A percentile compares a stretch with the other conserved stretches of the same genome.
Evolutionary conservation across 2,888 invertebrate species (phyloP).

Genomic region (Drosophila multiciliata): DNA sequence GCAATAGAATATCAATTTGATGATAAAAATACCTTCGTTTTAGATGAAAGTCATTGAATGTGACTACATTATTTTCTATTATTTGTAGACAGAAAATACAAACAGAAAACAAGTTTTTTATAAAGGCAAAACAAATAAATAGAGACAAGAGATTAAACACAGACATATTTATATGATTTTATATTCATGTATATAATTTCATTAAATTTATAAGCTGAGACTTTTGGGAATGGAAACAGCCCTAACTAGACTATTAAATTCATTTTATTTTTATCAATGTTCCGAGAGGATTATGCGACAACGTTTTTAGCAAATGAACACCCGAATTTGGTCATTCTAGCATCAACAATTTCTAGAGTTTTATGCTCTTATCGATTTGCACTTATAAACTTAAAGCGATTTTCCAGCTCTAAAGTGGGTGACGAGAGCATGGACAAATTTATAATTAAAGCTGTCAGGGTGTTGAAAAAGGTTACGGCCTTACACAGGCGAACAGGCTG

Average conservation of each 20-base stretch:
- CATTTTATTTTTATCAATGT: neutral
- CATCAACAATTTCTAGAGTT: neutral
- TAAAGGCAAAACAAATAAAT: neutral
- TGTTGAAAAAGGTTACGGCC: neutral
- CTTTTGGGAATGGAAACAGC: neutral
- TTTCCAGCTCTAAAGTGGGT: neutral
- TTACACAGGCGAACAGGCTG: no score
- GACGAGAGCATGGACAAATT: neutral
- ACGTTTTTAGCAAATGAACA: neutral
- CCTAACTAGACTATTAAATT: neutral
- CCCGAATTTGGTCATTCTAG: neutral
- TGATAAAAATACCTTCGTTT: neutral
- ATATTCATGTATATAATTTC: neutral
- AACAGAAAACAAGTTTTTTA: slow-evolving; percentile 2
- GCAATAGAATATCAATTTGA: neutral
- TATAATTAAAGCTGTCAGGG: neutral
- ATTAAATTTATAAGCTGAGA: neutral
- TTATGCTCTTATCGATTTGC: neutral
- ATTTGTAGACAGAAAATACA: neutral
- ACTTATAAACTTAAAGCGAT: neutral
- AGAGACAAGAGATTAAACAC: neutral
- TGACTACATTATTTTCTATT: neutral
- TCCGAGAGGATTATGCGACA: neutral
- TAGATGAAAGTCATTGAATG: neutral
- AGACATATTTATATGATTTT: neutral